phyloP scores from a whole-genome alignment of 2,113 vertebrate genomes.

The Hemibagrus wyckioides region DNA sequence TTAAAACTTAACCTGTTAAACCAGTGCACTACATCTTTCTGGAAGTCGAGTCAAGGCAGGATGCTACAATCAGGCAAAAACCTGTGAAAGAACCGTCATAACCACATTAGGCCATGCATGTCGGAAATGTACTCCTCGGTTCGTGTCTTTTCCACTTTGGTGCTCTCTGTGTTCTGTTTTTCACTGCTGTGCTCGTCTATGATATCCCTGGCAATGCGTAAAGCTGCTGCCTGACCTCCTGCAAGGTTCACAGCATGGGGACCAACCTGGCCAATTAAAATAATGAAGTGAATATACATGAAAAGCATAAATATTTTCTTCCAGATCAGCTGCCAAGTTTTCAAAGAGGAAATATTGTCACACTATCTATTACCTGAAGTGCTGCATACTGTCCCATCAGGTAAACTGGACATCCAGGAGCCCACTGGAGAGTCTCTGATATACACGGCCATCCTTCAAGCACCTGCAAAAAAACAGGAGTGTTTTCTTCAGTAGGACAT shows the following conservation, averaged over 20 bases:
- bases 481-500: not conserved
- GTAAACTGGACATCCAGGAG: conserved; percentile 71
- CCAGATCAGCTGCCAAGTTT: not conserved
- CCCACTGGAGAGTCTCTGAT: conserved; percentile 69
- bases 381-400: conserved; percentile 78
- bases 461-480: conserved; percentile 47
- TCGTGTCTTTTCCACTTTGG: conserved; percentile 49
- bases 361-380: conserved; percentile 64
- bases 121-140: conserved; percentile 72
- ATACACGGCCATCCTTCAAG: conserved; percentile 76
- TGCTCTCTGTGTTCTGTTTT: conserved; percentile 1
- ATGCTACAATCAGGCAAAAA: not conserved
- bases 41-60: not conserved
- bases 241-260: conserved; percentile 80
- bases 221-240: conserved; percentile 75
- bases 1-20: not conserved
- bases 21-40: not conserved
- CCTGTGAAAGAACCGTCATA: conserved; percentile 54
- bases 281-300: no score
- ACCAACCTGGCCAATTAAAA: conserved; percentile 65
- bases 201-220: conserved; percentile 71
- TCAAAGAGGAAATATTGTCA: not conserved
- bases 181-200: conserved; percentile 26
- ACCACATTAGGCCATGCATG: conserved; percentile 76
- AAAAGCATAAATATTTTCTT: not conserved